phyloP scores from a whole-genome alignment of 2,888 invertebrate genomes.

The Mythimna loreyi region DNA sequence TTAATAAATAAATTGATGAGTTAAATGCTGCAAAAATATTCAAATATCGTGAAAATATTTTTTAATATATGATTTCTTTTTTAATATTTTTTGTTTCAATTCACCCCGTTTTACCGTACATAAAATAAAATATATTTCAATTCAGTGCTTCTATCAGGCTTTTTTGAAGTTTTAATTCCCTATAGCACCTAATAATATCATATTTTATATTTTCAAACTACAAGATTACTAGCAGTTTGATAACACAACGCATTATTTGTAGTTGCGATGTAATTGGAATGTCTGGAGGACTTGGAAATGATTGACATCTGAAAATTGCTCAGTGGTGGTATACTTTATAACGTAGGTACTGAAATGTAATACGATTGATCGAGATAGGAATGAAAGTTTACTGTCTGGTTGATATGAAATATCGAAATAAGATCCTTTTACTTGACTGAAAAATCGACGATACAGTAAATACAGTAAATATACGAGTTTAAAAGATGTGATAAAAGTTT shows the following conservation, averaged over 20 bases:
- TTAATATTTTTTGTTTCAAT: too few species aligned
- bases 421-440: not conserved
- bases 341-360: not conserved
- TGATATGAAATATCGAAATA: not conserved
- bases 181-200: too few species aligned
- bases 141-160: too few species aligned
- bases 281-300: constrained; percentile 34
- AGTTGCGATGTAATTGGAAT: constrained; percentile 44
- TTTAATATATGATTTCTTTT: too few species aligned
- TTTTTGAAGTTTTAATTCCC: too few species aligned
- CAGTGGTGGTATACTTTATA: not conserved
- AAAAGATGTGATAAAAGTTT: too few species aligned
- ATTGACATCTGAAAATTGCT: constrained; percentile 47
- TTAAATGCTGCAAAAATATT: too few species aligned
- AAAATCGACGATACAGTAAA: too few species aligned
- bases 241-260: constrained; percentile 30
- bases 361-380: not conserved
- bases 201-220: constrained; percentile 30
- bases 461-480: not conserved
- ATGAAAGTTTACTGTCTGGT: not conserved
- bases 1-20: too few species aligned
- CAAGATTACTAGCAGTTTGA: not conserved
- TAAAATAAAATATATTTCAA: too few species aligned
- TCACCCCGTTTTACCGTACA: too few species aligned
- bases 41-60: too few species aligned